Percentiles rank a stretch among this genome's conserved stretches.
Evolutionary conservation across 2,888 invertebrate species (phyloP).

Genomic region (Ichneumon xanthorius): DNA sequence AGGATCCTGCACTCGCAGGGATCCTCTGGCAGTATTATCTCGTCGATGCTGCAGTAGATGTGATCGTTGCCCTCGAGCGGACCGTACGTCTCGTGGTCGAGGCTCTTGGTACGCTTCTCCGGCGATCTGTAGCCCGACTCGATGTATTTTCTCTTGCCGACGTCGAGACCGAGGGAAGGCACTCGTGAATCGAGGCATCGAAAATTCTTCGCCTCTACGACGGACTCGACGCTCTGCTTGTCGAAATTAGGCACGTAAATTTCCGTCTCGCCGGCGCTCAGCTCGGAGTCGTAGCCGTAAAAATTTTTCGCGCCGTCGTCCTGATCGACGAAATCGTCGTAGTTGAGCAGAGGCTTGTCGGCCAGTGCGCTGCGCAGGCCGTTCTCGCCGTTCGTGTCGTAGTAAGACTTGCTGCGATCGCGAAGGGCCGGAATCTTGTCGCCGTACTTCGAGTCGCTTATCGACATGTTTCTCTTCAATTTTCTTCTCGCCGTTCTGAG

Average conservation of each 20-base stretch:
- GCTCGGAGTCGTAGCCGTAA: slow-evolving; percentile 86
- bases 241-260: slow-evolving; percentile 85
- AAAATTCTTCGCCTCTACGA: slow-evolving; percentile 30
- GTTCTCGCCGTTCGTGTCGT: slow-evolving; percentile 81
- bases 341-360: slow-evolving; percentile 16
- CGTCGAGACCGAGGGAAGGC: slow-evolving; percentile 66
- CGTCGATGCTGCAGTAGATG: slow-evolving; percentile 87
- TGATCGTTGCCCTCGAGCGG: slow-evolving; percentile 76
- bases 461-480: slow-evolving; percentile 81
- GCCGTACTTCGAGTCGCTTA: slow-evolving; percentile 82
- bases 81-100: slow-evolving; percentile 72
- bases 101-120: slow-evolving; percentile 73
- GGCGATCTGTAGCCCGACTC: slow-evolving; percentile 72
- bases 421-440: slow-evolving; percentile 82
- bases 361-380: slow-evolving; percentile 47
- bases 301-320: slow-evolving; percentile 73
- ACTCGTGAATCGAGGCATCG: slow-evolving; percentile 34
- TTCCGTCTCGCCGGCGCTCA: slow-evolving; percentile 86
- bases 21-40: slow-evolving; percentile 82
- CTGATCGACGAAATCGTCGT: slow-evolving; percentile 30
- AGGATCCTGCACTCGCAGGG: slow-evolving; percentile 49
- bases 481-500: slow-evolving; percentile 82
- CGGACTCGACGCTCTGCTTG: slow-evolving; percentile 71
- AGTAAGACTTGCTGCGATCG: slow-evolving; percentile 83
- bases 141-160: slow-evolving; percentile 75